Evolutionary conservation across 2,113 vertebrate species (phyloP), one percentile per base, ranked within the genome.

Genomic region (Notarius quadriscutis): DNA sequence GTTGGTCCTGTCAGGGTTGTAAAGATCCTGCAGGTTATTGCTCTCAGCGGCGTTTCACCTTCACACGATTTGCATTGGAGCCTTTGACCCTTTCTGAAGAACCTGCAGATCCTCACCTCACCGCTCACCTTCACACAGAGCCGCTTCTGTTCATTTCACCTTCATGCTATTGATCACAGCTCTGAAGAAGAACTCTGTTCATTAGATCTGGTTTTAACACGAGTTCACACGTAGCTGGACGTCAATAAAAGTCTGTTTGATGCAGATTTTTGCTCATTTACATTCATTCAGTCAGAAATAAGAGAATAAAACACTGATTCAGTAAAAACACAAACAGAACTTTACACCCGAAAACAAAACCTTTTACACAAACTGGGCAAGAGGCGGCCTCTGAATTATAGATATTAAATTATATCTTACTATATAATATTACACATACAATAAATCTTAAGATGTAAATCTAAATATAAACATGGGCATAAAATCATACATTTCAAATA

Each of bases 11-110:
- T 48, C 41, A 12, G 17, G 78, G 84, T 84, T 8, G 22, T 91
- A 91, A 91, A 91, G 89, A 85, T 89, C 85, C 53, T 0, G 67
- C 7, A 17, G 27, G 55, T 91, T 90, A 91, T 90, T 83, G 80
- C 84, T 79, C 58, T 87, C 55, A 84, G 84, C 81, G 41, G 48
- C 51, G 53, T 50, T 80, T 89, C 34, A 86, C 84, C 89, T 89
- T 87, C 83, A 89, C 89, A 87, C 79, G 55, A 85, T 89, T 87
- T 87, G 86, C 89, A 89, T 71, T 67, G 34, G 27, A 75, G 86
- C 84, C 75, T 87, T 79, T 85, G 72, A 89, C 86, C 86, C 51
- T 58, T 57, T 20, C 8, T 11, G 25, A 84, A 82, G 83, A 86
- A 81, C 87, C 77, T 10, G 30, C 75, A 55, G 75, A 17, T 72